phyloP scores from a whole-genome alignment of 2,888 invertebrate species.

The Caenorhabditis drosophilae region DNA sequence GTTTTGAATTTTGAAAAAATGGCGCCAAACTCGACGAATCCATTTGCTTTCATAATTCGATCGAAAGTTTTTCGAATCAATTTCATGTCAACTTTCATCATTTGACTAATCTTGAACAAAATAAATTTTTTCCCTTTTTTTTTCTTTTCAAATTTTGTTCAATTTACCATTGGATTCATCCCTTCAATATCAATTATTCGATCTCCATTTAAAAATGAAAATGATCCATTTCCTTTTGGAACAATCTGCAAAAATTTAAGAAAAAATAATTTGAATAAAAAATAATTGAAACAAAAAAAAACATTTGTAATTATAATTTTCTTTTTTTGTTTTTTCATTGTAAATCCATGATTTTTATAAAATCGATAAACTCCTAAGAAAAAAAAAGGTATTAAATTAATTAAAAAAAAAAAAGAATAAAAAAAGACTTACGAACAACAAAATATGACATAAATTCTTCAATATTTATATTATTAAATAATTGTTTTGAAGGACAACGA shows the following conservation, averaged over 20 bases:
- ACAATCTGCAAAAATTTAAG: too few species aligned
- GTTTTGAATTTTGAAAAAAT: not conserved
- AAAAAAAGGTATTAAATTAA: not conserved
- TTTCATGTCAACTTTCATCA: not conserved
- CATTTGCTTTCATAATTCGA: not conserved
- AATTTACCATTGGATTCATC: not conserved
- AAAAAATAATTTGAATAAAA: not conserved
- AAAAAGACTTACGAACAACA: not conserved
- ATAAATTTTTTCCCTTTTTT: too few species aligned
- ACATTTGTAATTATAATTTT: not conserved
- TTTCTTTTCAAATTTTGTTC: too few species aligned
- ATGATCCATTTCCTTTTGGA: not conserved
- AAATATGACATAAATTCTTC: not conserved
- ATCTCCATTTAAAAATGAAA: not conserved
- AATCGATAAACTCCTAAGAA: conserved; percentile 1
- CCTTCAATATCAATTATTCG: conserved; percentile 1
- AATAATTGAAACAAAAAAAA: not conserved
- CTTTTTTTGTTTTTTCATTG: not conserved
- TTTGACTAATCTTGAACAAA: not conserved
- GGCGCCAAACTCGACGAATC: not conserved
- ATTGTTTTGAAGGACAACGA: not conserved
- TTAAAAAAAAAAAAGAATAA: not conserved
- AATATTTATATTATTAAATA: not conserved
- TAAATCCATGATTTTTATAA: not conserved
- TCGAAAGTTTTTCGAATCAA: not conserved